Evolutionary conservation across 1,140 invertebrate species (phyloP).

Genomic region (Neocloeon triangulifer): DNA sequence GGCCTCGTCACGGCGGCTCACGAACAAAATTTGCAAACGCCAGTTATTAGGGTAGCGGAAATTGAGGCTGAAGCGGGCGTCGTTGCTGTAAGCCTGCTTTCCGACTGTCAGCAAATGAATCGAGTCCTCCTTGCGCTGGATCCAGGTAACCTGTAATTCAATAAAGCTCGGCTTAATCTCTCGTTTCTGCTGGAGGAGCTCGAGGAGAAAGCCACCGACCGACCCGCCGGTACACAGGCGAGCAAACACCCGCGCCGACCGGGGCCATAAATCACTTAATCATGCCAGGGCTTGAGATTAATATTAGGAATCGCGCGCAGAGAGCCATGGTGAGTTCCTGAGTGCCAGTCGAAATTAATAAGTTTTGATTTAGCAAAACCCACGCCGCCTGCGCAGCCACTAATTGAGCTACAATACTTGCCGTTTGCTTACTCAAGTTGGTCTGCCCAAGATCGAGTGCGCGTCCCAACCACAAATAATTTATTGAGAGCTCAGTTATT

Average conservation of each 20-base stretch:
- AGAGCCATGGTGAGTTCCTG: background rate
- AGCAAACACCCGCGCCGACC: background rate
- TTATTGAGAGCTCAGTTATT: too few relatives aligned
- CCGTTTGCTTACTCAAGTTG: too few relatives aligned
- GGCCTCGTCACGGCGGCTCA: constrained; percentile 45
- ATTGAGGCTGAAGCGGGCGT: constrained; percentile 43
- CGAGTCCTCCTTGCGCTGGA: constrained; percentile 39
- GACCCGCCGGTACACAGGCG: background rate
- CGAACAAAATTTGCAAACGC: constrained; percentile 53
- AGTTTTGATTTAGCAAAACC: too few relatives aligned
- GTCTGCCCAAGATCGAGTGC: too few relatives aligned
- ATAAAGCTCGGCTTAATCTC: constrained; percentile 5
- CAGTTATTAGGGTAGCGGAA: constrained; percentile 68
- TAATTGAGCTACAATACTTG: too few relatives aligned
- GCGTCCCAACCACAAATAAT: too few relatives aligned
- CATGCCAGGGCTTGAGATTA: background rate
- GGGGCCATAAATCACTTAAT: background rate
- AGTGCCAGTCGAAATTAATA: too few relatives aligned
- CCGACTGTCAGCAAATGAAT: constrained; percentile 54
- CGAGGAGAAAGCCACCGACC: too few relatives aligned
- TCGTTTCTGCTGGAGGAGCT: background rate
- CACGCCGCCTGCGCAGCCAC: too few relatives aligned
- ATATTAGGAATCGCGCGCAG: too few relatives aligned
- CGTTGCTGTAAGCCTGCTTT: constrained; percentile 42
- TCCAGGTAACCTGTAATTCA: constrained; percentile 48